Conservation (phyloP, 2,113 vertebrate species). For the Ptilonorhynchus violaceus region DNA sequence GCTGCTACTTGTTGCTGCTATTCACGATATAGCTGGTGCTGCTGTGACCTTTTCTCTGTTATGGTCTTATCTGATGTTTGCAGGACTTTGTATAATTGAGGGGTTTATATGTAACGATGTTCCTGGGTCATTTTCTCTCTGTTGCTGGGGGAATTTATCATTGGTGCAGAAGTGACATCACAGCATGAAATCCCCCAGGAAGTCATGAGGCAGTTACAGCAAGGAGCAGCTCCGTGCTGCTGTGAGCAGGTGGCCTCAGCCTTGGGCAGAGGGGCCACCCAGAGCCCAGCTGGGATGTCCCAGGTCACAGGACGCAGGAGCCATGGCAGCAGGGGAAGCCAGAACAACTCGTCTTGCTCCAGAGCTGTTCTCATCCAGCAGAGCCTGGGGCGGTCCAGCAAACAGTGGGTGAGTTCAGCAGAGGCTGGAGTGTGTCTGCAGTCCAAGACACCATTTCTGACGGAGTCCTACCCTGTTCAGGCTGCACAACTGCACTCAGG, state of each 20-base stretch:
- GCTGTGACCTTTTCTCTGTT: constrained; percentile 62
- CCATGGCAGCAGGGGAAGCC: not conserved
- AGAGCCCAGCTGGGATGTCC: not conserved
- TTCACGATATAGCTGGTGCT: constrained; percentile 62
- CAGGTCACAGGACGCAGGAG: not conserved
- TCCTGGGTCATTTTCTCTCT: constrained; percentile 29
- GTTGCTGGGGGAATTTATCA: not conserved
- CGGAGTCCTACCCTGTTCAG: not conserved
- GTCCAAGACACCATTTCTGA: not conserved
- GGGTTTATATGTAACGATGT: not conserved
- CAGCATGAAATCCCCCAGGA: not conserved
- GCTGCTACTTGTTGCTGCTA: constrained; percentile 70
- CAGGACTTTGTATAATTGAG: constrained; percentile 34
- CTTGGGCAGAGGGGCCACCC: not conserved
- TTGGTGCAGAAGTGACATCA: not conserved
- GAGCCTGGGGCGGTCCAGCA: not conserved
- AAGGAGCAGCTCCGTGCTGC: not conserved
- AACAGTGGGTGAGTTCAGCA: not conserved
- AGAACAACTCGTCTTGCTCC: not conserved
- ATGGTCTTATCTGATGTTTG: constrained; percentile 49
- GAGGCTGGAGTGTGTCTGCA: not conserved
- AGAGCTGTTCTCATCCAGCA: not conserved
- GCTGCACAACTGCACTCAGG: not conserved
- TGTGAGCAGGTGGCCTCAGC: not conserved
- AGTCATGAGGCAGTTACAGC: not conserved